Evolutionary conservation across 2,113 vertebrate species (phyloP).

Genomic region (Nycticryphes semicollaris): DNA sequence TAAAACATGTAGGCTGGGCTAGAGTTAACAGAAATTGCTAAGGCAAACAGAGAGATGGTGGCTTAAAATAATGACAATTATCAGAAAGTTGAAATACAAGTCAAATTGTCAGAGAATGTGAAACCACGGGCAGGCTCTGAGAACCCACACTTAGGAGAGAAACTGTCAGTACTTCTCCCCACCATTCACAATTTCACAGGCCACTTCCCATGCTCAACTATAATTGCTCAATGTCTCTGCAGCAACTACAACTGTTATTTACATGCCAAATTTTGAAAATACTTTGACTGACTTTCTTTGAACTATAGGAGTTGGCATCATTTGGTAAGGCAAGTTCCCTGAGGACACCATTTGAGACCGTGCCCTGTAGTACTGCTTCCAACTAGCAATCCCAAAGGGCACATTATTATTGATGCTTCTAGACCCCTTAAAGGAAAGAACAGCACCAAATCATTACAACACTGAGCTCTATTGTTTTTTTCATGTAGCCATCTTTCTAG

Average conservation of each 20-base stretch:
- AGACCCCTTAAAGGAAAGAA: background rate
- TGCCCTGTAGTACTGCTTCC: background rate
- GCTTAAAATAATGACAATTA: background rate
- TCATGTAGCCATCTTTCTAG: background rate
- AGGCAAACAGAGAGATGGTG: background rate
- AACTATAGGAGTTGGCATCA: background rate
- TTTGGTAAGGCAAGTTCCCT: background rate
- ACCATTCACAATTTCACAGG: background rate
- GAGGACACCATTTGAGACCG: fast-evolving
- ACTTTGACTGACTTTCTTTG: background rate
- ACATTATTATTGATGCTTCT: background rate
- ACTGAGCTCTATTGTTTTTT: background rate
- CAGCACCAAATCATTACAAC: background rate
- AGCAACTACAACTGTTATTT: background rate
- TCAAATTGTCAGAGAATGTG: background rate
- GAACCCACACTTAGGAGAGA: background rate
- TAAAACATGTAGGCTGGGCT: background rate
- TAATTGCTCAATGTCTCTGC: background rate
- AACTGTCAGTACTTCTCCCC: background rate
- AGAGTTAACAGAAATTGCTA: background rate
- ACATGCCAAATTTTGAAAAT: background rate
- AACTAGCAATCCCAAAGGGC: background rate
- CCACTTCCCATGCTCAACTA: background rate
- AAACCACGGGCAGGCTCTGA: background rate
- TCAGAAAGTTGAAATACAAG: background rate